These are phyloP conservation scores for Mycetomoellerius zeteki DNA, from an alignment of 1,140 invertebrate genomes.

Conservation along the genomic window DNA sequence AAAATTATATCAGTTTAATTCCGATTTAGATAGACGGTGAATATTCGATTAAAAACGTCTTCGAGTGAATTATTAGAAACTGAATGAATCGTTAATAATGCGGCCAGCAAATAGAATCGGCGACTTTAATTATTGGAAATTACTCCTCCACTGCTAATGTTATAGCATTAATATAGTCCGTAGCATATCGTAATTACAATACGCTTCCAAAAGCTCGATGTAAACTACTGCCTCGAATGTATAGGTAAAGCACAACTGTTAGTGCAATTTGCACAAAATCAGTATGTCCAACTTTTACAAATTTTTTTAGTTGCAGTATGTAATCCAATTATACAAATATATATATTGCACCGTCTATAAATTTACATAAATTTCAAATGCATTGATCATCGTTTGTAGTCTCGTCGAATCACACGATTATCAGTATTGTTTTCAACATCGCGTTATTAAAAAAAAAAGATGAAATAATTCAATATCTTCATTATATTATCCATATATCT, in stretches of 20 bases:
- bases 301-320: constrained; percentile 21
- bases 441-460: constrained; percentile 16
- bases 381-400: constrained; percentile 7
- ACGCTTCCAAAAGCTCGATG: constrained; percentile 21
- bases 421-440: background rate
- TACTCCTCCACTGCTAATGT: constrained; percentile 32
- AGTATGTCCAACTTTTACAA: constrained; percentile 12
- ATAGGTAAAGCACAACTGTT: background rate
- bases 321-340: constrained; percentile 25
- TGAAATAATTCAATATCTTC: background rate
- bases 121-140: constrained; percentile 54
- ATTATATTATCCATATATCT: constrained; percentile 18
- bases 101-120: constrained; percentile 48
- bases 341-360: background rate
- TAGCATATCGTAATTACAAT: constrained; percentile 45
- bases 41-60: constrained; percentile 22
- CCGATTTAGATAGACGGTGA: constrained; percentile 9
- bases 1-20: constrained; percentile 12
- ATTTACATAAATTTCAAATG: constrained; percentile 35
- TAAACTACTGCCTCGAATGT: constrained; percentile 8
- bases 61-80: constrained; percentile 38
- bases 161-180: constrained; percentile 50
- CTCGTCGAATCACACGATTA: constrained; percentile 7
- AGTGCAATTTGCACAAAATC: constrained; percentile 27
- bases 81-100: constrained; percentile 47